Evolutionary conservation across 2,888 invertebrate species (phyloP).

Genomic region (Apamea sordens): DNA sequence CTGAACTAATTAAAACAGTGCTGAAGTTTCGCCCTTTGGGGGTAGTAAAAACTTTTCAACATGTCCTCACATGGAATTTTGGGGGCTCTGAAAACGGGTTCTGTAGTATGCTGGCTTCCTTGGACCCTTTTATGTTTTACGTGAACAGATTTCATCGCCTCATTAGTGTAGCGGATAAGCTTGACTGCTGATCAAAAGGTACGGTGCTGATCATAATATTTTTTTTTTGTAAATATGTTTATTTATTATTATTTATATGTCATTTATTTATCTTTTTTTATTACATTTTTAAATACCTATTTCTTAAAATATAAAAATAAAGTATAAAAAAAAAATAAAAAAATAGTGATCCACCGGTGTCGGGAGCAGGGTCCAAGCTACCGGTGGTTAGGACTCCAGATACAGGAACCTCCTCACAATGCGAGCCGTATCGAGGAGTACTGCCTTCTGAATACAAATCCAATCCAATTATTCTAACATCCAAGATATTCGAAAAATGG

Average conservation of each 20-base stretch:
- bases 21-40: constrained; percentile 76
- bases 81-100: constrained; percentile 53
- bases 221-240: background rate
- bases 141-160: constrained; percentile 50
- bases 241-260: background rate
- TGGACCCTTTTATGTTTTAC: constrained; percentile 63
- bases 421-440: no score
- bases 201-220: constrained; percentile 4
- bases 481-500: no score
- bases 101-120: constrained; percentile 28
- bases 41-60: constrained; percentile 78
- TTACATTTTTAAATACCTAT: no score
- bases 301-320: no score
- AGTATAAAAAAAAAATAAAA: no score
- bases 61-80: constrained; percentile 61
- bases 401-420: no score
- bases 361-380: no score
- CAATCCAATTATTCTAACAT: no score
- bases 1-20: constrained; percentile 80
- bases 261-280: no score
- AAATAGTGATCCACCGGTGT: no score
- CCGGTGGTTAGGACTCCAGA: no score
- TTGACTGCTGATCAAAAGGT: constrained; percentile 39
- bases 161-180: constrained; percentile 32
- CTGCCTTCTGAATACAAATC: no score